phyloP scores from a whole-genome alignment of 2,797 vertebrate genomes.

The Bovichtus diacanthus region DNA sequence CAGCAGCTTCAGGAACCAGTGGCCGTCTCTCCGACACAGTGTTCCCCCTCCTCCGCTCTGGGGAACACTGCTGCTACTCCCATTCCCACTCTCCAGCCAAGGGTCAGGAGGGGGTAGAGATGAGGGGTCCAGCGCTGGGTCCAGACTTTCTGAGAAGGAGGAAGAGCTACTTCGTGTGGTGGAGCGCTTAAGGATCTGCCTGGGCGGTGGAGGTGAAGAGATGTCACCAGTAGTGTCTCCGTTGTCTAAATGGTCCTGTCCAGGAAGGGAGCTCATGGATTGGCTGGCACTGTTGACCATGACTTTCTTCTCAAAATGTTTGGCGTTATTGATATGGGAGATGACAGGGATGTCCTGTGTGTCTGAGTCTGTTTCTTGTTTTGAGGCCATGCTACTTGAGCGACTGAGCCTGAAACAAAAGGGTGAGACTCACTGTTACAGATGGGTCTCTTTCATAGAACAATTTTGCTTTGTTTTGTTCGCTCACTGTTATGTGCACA shows the following conservation, averaged over 20 bases:
- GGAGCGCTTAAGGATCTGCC: constrained; percentile 91
- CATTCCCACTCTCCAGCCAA: constrained; percentile 93
- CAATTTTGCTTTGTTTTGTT: not conserved
- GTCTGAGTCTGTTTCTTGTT: constrained; percentile 95
- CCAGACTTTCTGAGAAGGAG: constrained; percentile 96
- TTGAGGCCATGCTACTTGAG: constrained; percentile 96
- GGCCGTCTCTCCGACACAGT: constrained; percentile 92
- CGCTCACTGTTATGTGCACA: not conserved
- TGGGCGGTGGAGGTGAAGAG: constrained; percentile 76
- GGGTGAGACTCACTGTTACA: constrained; percentile 36
- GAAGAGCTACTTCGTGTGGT: constrained; percentile 92
- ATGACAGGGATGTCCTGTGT: constrained; percentile 87
- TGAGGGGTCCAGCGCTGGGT: constrained; percentile 95
- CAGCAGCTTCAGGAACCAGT: constrained; percentile 98
- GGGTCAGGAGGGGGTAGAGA: constrained; percentile 96
- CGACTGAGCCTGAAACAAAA: constrained; percentile 88
- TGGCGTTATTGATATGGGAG: constrained; percentile 79
- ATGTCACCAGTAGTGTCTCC: constrained; percentile 73
- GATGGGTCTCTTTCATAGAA: not conserved
- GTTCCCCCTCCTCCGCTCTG: constrained; percentile 73
- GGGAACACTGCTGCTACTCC: constrained; percentile 79
- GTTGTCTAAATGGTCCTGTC: constrained; percentile 86
- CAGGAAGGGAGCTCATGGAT: constrained; percentile 87
- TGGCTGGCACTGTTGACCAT: constrained; percentile 88
- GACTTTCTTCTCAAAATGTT: constrained; percentile 89